Percentiles rank a stretch among this genome's conserved stretches.
These are phyloP conservation scores for Drosophila insularis DNA, from an alignment of 1,140 invertebrate genomes.

Conservation along the genomic window DNA sequence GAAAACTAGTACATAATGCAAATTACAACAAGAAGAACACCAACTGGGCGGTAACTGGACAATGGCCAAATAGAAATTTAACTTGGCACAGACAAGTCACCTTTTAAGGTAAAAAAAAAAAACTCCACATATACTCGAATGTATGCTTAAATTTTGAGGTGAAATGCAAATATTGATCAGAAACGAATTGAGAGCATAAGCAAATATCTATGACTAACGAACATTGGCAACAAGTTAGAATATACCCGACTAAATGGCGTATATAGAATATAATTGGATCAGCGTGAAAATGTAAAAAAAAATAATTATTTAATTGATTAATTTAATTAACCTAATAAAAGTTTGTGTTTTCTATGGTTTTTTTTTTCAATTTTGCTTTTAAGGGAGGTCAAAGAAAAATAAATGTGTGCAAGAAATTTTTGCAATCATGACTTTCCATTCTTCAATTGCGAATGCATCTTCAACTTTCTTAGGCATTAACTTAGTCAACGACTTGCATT, in stretches of 20 bases:
- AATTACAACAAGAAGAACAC: conserved; percentile 41
- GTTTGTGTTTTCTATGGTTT: no score
- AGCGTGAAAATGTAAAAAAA: no score
- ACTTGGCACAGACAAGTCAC: conserved; percentile 13
- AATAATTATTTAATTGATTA: no score
- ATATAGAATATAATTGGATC: no score
- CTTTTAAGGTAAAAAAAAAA: background rate
- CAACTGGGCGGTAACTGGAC: conserved; percentile 38
- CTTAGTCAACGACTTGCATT: no score
- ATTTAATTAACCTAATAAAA: no score
- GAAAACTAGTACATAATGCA: conserved; percentile 49
- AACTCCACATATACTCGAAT: conserved; percentile 3
- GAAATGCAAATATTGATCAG: conserved; percentile 1
- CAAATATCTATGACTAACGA: conserved; percentile 3
- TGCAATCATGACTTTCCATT: no score
- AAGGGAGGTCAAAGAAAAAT: no score
- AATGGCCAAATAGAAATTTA: conserved; percentile 43
- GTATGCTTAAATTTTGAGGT: background rate
- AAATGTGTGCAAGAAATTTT: no score
- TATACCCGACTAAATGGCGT: background rate
- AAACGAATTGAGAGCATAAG: background rate
- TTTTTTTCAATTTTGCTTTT: no score
- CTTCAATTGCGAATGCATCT: no score
- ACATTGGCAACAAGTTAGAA: background rate
- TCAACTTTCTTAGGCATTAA: no score